Evolutionary conservation across 1,140 invertebrate species (phyloP), one percentile per base, ranked within the genome.

Genomic region (Leptopilina clavipes): DNA sequence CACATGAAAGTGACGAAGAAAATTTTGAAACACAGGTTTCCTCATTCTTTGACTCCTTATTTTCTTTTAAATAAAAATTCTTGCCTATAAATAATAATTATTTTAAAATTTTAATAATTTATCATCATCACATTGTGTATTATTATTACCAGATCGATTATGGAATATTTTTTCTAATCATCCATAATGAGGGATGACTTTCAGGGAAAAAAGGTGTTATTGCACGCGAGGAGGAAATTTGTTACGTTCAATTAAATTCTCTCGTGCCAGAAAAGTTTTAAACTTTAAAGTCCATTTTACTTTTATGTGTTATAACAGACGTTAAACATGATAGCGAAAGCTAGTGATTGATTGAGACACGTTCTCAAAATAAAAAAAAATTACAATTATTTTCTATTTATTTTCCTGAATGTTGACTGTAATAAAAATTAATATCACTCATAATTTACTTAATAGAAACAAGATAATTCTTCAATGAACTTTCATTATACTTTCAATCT

Each of bases 181-280:
- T 9, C 3, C 19, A 7, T 31, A 22, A 65, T 31, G 12, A 14
- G 22, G n/a, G 22, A n/a, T 65, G 22, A 65, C 25, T 65, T 8
- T 3, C 6, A 31, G 25, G 31, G 25, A 22, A 65, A 65, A 31
- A 37, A 65, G 59, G 25, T 31, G 59, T 65, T 65, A 37, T 11
- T 65, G 25, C 59, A 65, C 25, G 59, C 59, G 12, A 31, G 6
- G 1, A 31, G 59, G 59, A 52, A 52, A 52, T 65, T 65, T 65
- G 25, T 65, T 37, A 31, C 14, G 12, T 65, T 65, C 59, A 65
- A 65, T 65, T 65, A 65, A 65, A 37, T 65, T 65, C 59, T 65
- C 25, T 14, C 14, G 25, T 65, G 59, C 59, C 25, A 65, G 7
- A 19, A 10, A 25, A 37, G 59, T 65, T 65, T 37, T 11, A 31